These are phyloP conservation scores for Hemibagrus guttatus DNA, from an alignment of 2,797 vertebrate species.

Conservation along the genomic window DNA sequence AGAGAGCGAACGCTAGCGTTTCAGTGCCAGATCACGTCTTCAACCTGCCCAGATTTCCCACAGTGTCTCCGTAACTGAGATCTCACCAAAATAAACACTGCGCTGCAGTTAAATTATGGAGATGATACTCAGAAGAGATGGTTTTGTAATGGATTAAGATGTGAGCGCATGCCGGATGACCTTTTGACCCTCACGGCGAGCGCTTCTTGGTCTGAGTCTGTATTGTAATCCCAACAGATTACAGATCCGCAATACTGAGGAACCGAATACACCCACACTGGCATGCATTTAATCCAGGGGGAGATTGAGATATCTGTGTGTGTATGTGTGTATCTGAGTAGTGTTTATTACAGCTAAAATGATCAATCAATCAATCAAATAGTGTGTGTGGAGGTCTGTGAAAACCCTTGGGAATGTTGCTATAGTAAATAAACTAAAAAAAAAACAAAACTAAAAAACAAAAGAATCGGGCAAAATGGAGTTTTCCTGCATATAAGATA, in stretches of 20 bases:
- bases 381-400: background rate
- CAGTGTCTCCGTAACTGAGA: background rate
- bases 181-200: background rate
- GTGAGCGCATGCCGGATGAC: constrained; percentile 19
- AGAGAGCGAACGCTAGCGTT: background rate
- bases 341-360: background rate
- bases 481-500: no score
- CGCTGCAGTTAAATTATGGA: background rate
- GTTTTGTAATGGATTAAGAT: background rate
- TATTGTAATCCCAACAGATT: background rate
- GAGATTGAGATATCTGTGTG: background rate
- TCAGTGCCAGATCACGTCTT: constrained; percentile 22
- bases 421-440: background rate
- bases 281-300: background rate
- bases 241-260: constrained; percentile 1
- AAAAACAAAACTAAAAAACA: background rate
- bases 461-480: background rate
- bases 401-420: background rate
- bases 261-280: constrained; percentile 1
- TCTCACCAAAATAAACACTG: background rate
- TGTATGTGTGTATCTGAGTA: background rate
- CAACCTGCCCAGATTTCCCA: constrained; percentile 10
- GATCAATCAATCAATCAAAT: background rate
- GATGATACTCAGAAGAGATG: background rate
- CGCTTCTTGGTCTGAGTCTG: background rate